A percentile compares a stretch with the other conserved stretches of the same genome.
Conservation (phyloP, 2,113 vertebrate species). For the Pangasianodon hypophthalmus region DNA sequence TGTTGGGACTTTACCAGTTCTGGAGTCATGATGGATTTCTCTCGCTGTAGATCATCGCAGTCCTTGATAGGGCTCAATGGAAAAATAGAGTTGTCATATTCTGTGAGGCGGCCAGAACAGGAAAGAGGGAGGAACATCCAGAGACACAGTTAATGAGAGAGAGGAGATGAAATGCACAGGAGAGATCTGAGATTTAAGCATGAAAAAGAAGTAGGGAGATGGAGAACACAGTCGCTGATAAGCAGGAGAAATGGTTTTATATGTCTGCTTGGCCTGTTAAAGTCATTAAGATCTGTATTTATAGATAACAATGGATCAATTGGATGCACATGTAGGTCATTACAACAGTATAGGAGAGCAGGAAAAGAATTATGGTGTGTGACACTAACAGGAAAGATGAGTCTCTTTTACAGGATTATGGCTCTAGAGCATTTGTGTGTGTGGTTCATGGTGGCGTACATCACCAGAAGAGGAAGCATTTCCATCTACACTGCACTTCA, state of each 20-base stretch:
- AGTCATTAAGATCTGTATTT: conserved; percentile 13
- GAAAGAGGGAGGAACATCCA: neutral
- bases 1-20: conserved; percentile 5
- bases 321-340: neutral
- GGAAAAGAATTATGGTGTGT: neutral
- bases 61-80: conserved; percentile 12
- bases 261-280: neutral
- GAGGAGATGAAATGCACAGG: neutral
- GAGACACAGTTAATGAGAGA: neutral
- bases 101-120: conserved; percentile 1
- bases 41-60: conserved; percentile 4
- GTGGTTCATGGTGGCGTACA: conserved; percentile 23
- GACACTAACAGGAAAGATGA: neutral
- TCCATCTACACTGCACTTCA: conserved; percentile 56
- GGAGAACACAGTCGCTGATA: neutral
- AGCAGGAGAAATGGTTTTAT: neutral
- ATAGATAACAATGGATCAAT: neutral
- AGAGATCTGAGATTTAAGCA: neutral
- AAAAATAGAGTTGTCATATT: conserved; percentile 14
- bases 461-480: conserved; percentile 57
- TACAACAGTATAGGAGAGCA: neutral
- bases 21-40: conserved; percentile 22
- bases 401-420: neutral
- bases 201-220: neutral
- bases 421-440: neutral